A percentile compares a stretch with the other conserved stretches of the same genome.
Evolutionary conservation across 2,113 vertebrate species (phyloP).

Genomic region (Diadophis punctatus): DNA sequence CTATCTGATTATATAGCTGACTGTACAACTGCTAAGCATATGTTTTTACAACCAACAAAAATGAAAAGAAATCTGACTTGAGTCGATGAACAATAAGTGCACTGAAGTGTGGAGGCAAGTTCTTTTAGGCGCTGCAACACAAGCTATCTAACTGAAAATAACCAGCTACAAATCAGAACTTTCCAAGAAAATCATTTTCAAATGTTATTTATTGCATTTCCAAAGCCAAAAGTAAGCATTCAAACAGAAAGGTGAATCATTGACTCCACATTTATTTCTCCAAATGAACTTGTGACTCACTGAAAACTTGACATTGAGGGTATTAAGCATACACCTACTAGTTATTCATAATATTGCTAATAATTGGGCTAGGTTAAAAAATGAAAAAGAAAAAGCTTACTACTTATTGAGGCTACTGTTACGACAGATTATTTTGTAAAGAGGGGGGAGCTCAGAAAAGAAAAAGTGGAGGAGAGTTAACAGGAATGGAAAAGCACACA

Average conservation of each 20-base stretch:
- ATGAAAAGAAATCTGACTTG: background rate
- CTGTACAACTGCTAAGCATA: background rate
- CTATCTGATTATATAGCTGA: background rate
- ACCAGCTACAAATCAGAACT: background rate
- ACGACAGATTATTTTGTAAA: background rate
- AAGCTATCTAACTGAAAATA: background rate
- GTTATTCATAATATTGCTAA: slow-evolving; percentile 7
- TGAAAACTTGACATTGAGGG: background rate
- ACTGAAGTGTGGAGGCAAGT: background rate
- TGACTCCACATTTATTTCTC: background rate
- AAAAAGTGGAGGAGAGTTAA: background rate
- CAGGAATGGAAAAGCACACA: slow-evolving; percentile 13
- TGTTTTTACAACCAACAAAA: background rate
- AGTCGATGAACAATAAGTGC: background rate
- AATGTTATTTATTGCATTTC: slow-evolving; percentile 6
- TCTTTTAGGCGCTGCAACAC: background rate
- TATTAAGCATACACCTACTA: slow-evolving; percentile 11
- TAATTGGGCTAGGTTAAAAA: background rate
- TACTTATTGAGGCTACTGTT: background rate
- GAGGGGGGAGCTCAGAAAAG: background rate
- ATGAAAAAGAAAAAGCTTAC: background rate
- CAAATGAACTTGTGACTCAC: slow-evolving; percentile 16
- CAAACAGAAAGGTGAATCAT: slow-evolving; percentile 14
- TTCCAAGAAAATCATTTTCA: background rate
- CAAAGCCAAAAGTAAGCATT: background rate